phyloP scores from a whole-genome alignment of 2,888 invertebrate genomes.

The Omphaloscelis lunosa region DNA sequence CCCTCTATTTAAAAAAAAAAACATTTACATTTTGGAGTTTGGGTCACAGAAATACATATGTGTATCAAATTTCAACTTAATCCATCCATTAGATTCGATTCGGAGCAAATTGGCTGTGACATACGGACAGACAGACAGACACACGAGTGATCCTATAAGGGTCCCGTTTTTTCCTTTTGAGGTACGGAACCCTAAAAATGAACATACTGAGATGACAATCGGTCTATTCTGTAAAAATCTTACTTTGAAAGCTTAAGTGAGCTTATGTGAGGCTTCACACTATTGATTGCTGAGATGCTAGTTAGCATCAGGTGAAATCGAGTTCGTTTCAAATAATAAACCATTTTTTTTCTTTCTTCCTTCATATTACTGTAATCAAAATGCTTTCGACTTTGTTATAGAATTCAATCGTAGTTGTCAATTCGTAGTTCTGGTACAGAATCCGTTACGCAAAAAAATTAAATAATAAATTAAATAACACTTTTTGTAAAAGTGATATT shows the following conservation, averaged over 20 bases:
- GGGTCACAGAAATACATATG: too few species aligned
- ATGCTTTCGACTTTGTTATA: not conserved
- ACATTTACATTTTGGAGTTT: too few species aligned
- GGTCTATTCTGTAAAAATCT: not conserved
- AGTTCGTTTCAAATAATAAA: not conserved
- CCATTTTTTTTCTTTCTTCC: not conserved
- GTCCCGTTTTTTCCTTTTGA: too few species aligned
- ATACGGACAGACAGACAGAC: too few species aligned
- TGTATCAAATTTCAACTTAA: too few species aligned
- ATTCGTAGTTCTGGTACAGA: not conserved
- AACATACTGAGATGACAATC: not conserved
- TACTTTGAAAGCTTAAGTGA: not conserved
- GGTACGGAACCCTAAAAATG: too few species aligned
- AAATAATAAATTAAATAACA: not conserved
- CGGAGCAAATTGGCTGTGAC: too few species aligned
- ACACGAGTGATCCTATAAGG: too few species aligned
- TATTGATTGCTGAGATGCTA: not conserved
- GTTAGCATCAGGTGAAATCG: not conserved
- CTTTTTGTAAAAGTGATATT: not conserved
- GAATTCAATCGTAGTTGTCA: not conserved
- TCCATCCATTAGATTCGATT: too few species aligned
- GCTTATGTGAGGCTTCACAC: too few species aligned
- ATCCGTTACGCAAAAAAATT: not conserved
- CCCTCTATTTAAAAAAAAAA: too few species aligned
- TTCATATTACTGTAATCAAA: not conserved